Percentiles rank a stretch among this genome's conserved stretches.
These are phyloP conservation scores for Clarias batrachus DNA, from an alignment of 2,113 vertebrate genomes.

Conservation along the genomic window DNA sequence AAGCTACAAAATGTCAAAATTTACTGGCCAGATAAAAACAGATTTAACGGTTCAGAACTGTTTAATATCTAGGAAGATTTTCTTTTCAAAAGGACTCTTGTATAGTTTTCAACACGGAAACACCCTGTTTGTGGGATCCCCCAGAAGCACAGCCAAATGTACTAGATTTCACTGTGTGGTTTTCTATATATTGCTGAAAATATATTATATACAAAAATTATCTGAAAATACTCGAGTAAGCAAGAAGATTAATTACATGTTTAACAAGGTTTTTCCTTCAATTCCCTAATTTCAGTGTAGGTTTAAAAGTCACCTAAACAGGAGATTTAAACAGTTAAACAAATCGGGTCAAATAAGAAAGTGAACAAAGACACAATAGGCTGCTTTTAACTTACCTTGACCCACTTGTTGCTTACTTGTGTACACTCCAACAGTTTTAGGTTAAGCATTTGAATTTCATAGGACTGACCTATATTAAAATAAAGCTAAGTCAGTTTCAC, in stretches of 20 bases:
- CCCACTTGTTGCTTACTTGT: slow-evolving; percentile 90
- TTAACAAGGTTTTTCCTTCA: neutral
- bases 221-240: neutral
- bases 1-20: neutral
- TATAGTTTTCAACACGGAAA: neutral
- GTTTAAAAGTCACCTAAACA: slow-evolving; percentile 54
- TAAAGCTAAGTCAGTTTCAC: slow-evolving; percentile 62
- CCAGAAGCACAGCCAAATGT: neutral
- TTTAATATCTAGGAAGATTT: neutral
- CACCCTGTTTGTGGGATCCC: neutral
- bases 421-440: slow-evolving; percentile 91
- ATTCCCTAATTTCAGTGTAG: slow-evolving; percentile 42
- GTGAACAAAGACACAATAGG: slow-evolving; percentile 49
- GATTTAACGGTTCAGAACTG: neutral
- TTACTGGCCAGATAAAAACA: neutral
- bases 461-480: slow-evolving; percentile 90
- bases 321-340: slow-evolving; percentile 50
- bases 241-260: neutral
- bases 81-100: neutral
- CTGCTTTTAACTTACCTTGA: slow-evolving; percentile 83
- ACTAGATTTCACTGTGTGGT: neutral
- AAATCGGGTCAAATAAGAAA: slow-evolving; percentile 51
- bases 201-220: no score
- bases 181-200: neutral
- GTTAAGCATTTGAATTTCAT: slow-evolving; percentile 95